Base-by-base conservation (phyloP, 2,888 invertebrate species). In the Sycophila texana region DNA sequence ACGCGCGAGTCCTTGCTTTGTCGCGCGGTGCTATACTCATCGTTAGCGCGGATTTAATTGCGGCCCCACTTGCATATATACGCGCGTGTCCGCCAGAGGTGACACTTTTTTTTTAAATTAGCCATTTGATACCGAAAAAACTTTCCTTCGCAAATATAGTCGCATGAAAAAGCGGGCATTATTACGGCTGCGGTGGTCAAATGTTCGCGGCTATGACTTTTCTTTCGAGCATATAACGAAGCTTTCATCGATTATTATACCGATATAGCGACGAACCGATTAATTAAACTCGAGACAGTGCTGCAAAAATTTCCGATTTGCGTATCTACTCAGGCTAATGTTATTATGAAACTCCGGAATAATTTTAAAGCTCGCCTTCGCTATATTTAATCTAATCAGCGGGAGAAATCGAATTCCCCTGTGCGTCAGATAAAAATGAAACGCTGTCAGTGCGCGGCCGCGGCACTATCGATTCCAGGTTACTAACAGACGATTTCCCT, bases 41-140 rank as follows among this genome's bases (percentile, higher is more conserved):
- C 61, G 72, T 77, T 71, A 77, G 58, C 71, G 57, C 53, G 53
- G 61, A 61, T 70, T 68, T 76, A 61, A 76, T 76, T 70, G 67
- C 60, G 60, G 67, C 70, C 68, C 47, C 55, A 14, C 20, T 60
- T 60, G 20, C 60, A 14, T 22, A 26, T 0, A 58, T 18, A 4
- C 3, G 58, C 60, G 26, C 22, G 60, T 5, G 22, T 1, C 39
- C 22, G 60, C 60, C 30, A 26, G 10, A 61, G 30, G 16, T 26
- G 18, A 20, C 39, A 4, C 30, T 26, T 5, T 26, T 26, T 60
- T 16, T n/a, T 20, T 12, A 20, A n/a, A n/a, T 12, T 53, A 0
- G 12, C 53, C 53, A 0, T 4, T 53, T 12, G n/a, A 10, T 39
- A 39, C 26, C 26, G 26, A 39, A 39, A 39, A 39, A 39, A 39